phyloP scores from a whole-genome alignment of 2,113 vertebrate genomes.

The Anseranas semipalmata region DNA sequence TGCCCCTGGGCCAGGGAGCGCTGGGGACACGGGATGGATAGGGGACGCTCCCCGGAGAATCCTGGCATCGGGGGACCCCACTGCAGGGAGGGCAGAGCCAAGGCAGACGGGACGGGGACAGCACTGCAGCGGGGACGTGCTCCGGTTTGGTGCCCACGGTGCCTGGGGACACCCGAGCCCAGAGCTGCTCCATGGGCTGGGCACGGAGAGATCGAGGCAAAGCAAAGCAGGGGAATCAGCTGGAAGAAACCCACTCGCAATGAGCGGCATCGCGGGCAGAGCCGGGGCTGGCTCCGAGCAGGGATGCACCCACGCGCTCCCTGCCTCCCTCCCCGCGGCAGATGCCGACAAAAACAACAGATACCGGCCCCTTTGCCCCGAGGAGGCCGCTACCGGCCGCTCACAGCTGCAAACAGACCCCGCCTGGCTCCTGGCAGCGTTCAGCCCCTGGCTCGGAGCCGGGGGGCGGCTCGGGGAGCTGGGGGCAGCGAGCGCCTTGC shows the following conservation, averaged over 20 bases:
- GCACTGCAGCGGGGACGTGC: rapidly evolving
- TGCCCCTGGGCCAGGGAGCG: neutral
- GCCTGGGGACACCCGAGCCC: neutral
- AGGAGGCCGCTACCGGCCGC: rapidly evolving
- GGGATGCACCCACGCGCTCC: rapidly evolving
- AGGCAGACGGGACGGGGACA: neutral
- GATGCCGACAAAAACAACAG: rapidly evolving
- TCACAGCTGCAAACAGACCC: neutral
- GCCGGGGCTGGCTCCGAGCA: rapidly evolving
- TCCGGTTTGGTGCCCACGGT: rapidly evolving
- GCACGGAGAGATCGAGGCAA: neutral
- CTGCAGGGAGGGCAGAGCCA: rapidly evolving
- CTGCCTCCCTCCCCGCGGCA: neutral
- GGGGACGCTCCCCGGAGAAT: rapidly evolving
- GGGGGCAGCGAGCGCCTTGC: neutral
- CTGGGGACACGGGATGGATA: rapidly evolving
- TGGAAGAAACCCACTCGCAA: neutral
- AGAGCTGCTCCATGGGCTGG: rapidly evolving
- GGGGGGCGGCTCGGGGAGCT: rapidly evolving
- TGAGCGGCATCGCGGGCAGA: rapidly evolving
- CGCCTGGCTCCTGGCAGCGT: rapidly evolving
- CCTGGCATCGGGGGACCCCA: rapidly evolving
- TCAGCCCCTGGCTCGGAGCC: neutral
- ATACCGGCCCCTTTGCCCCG: rapidly evolving
- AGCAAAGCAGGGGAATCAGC: neutral